Conservation (phyloP, 1,140 invertebrate genomes). For the Drosophila subobscura region DNA sequence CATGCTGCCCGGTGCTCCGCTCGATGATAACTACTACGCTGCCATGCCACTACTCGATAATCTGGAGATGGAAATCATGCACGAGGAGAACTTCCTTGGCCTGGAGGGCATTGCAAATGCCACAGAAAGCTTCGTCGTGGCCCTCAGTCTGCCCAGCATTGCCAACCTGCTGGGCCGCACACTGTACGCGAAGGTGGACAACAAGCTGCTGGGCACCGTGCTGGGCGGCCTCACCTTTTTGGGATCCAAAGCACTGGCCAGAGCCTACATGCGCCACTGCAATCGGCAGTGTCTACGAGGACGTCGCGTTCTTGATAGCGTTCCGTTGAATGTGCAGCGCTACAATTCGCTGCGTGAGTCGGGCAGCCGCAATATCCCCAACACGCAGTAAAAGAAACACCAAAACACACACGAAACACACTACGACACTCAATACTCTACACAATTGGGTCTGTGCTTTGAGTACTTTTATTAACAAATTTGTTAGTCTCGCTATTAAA, state of each 20-base stretch:
- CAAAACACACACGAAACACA: too few species aligned
- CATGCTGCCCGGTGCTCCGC: constrained; percentile 52
- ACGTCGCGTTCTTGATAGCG: constrained; percentile 47
- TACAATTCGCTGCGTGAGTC: too few species aligned
- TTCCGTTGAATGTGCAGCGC: neutral
- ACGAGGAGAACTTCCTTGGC: constrained; percentile 3
- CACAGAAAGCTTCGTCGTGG: constrained; percentile 40
- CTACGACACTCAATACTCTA: too few species aligned
- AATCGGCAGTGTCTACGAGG: constrained; percentile 35
- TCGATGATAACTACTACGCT: constrained; percentile 58
- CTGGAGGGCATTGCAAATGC: constrained; percentile 33
- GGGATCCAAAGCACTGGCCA: constrained; percentile 45
- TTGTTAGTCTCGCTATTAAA: too few species aligned
- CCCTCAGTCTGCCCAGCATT: constrained; percentile 60
- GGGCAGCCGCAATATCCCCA: too few species aligned
- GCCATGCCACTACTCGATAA: constrained; percentile 19
- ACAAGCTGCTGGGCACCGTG: constrained; percentile 22
- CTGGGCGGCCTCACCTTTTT: constrained; percentile 61
- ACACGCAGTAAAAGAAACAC: too few species aligned
- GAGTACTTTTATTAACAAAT: too few species aligned
- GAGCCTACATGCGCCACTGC: constrained; percentile 49
- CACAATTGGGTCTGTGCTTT: too few species aligned
- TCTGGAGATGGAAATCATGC: constrained; percentile 16
- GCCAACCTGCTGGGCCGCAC: constrained; percentile 45
- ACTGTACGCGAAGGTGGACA: constrained; percentile 28